Conservation (phyloP, 2,888 invertebrate genomes). For the Mythimna vitellina region DNA sequence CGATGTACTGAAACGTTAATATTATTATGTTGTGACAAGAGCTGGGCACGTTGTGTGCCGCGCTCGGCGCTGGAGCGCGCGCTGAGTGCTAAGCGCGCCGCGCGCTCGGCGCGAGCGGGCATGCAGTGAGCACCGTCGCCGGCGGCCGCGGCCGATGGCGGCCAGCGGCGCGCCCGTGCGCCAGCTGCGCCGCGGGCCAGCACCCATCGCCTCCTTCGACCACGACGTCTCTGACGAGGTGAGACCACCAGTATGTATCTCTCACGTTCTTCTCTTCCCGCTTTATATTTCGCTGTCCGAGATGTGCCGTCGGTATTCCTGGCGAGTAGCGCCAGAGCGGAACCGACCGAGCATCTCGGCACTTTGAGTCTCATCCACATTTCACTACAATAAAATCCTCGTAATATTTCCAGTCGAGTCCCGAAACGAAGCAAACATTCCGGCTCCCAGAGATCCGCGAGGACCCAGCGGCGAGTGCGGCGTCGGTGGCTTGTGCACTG, state of each 20-base stretch:
- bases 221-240: conserved; percentile 96
- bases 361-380: neutral
- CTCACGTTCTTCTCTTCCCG: conserved; percentile 74
- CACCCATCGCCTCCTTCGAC: conserved; percentile 98
- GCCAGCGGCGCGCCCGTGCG: conserved; percentile 77
- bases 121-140: conserved; percentile 33
- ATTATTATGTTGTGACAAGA: conserved; percentile 10
- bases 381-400: neutral
- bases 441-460: conserved; percentile 88
- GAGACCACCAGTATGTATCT: conserved; percentile 90
- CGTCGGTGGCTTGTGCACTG: conserved; percentile 64
- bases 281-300: conserved; percentile 52
- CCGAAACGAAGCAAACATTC: conserved; percentile 90
- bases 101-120: conserved; percentile 19
- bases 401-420: conserved; percentile 87
- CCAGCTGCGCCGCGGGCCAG: conserved; percentile 96
- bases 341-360: conserved; percentile 5
- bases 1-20: conserved; percentile 7
- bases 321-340: neutral
- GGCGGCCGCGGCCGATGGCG: conserved; percentile 68
- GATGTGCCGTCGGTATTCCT: neutral
- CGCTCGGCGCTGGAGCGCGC: neutral
- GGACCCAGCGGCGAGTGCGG: conserved; percentile 75
- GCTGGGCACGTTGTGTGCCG: neutral
- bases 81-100: neutral